A percentile compares a stretch with the other conserved stretches of the same genome.
These are phyloP conservation scores for Dicerorhinus sumatrensis DNA, from an alignment of 2,113 vertebrate genomes.

Conservation along the genomic window DNA sequence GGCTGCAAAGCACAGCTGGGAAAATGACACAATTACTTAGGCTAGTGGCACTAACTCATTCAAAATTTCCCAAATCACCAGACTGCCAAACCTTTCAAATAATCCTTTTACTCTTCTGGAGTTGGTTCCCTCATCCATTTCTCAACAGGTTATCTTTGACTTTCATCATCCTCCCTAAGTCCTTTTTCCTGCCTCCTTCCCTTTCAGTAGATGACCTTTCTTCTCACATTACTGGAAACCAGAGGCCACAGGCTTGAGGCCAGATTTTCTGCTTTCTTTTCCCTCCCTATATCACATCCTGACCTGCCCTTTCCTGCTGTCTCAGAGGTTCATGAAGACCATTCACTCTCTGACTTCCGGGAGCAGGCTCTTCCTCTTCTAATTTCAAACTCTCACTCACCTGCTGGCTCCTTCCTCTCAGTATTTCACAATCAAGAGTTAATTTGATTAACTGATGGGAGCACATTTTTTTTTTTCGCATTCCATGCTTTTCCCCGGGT, in stretches of 20 bases:
- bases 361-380: neutral
- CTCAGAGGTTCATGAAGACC: neutral
- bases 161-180: neutral
- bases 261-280: neutral
- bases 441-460: neutral
- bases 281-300: neutral
- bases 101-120: neutral
- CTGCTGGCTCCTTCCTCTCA: neutral
- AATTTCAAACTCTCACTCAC: neutral
- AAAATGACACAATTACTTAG: neutral
- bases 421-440: neutral
- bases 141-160: neutral
- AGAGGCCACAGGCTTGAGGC: neutral
- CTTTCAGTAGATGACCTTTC: neutral
- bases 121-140: neutral
- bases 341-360: neutral
- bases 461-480: neutral
- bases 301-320: neutral
- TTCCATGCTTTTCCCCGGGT: neutral
- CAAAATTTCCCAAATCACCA: neutral
- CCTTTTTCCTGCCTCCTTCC: neutral
- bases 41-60: neutral
- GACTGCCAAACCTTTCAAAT: neutral
- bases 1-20: slow-evolving; percentile 5
- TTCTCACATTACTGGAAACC: neutral